These are phyloP conservation scores for Eledona agricola DNA, from an alignment of 2,888 invertebrate genomes.

Conservation along the genomic window DNA sequence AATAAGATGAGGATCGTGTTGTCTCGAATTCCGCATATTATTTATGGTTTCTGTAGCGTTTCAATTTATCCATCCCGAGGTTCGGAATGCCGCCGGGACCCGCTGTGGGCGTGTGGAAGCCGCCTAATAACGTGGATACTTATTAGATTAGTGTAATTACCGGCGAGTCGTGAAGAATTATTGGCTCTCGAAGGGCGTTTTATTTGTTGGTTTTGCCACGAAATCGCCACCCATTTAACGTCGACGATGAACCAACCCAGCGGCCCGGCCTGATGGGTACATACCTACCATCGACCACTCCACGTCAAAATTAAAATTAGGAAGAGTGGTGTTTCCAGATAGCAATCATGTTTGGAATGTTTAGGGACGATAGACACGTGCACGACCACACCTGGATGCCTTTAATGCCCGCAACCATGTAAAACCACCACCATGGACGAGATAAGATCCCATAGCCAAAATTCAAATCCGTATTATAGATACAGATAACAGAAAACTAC, in stretches of 20 bases:
- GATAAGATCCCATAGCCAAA: no score
- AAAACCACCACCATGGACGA: slow-evolving; percentile 21
- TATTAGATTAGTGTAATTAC: slow-evolving; percentile 61
- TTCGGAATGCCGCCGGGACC: slow-evolving; percentile 35
- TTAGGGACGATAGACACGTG: slow-evolving; percentile 36
- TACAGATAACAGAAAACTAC: no score
- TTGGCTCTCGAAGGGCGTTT: slow-evolving; percentile 39
- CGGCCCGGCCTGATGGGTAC: background rate
- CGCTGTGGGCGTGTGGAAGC: slow-evolving; percentile 60
- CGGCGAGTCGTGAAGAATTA: slow-evolving; percentile 47
- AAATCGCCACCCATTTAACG: slow-evolving; percentile 4
- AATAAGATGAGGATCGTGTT: slow-evolving; percentile 58
- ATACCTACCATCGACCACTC: slow-evolving; percentile 1
- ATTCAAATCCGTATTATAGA: background rate
- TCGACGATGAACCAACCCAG: background rate
- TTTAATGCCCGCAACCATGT: slow-evolving; percentile 5
- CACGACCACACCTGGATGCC: slow-evolving; percentile 36
- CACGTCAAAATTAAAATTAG: slow-evolving; percentile 47
- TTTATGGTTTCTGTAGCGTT: slow-evolving; percentile 61
- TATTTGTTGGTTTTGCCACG: slow-evolving; percentile 36
- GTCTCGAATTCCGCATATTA: slow-evolving; percentile 61
- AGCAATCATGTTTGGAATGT: slow-evolving; percentile 47
- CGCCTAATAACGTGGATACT: slow-evolving; percentile 56
- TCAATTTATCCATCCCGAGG: slow-evolving; percentile 57
- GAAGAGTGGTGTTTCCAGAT: slow-evolving; percentile 44